phyloP scores from a whole-genome alignment of 2,113 vertebrate genomes.

The Vulpes lagopus region DNA sequence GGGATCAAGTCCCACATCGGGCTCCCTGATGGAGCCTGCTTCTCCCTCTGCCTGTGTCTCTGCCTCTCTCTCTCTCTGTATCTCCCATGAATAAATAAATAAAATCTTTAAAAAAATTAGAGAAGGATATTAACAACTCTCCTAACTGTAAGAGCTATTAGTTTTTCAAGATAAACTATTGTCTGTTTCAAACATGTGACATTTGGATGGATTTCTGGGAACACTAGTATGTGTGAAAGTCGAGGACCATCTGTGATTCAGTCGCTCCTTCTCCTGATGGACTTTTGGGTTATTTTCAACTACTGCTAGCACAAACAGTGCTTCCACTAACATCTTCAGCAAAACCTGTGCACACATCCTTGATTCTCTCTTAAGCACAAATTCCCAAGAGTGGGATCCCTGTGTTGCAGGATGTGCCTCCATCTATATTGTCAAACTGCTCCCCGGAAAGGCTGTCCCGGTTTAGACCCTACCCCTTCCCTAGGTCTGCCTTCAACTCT shows the following conservation, averaged over 20 bases:
- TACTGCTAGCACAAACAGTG: not conserved
- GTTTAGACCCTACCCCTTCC: not conserved
- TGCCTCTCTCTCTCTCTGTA: no score
- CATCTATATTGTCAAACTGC: no score
- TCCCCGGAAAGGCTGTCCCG: not conserved
- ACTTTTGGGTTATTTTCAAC: not conserved
- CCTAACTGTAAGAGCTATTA: not conserved
- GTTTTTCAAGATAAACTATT: slow-evolving; percentile 16
- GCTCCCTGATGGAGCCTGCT: no score
- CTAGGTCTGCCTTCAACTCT: not conserved
- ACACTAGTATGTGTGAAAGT: not conserved
- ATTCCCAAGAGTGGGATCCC: not conserved
- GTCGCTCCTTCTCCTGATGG: not conserved
- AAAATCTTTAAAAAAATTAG: no score
- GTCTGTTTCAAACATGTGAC: not conserved
- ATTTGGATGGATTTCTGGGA: not conserved
- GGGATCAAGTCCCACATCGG: no score
- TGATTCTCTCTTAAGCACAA: not conserved
- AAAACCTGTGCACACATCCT: not conserved
- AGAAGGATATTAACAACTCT: not conserved
- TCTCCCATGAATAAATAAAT: no score
- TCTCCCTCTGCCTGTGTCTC: no score
- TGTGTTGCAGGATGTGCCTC: not conserved
- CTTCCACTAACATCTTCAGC: not conserved
- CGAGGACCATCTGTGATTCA: not conserved